Conservation (phyloP, 2,888 invertebrate species). For the Pollenia angustigena region DNA sequence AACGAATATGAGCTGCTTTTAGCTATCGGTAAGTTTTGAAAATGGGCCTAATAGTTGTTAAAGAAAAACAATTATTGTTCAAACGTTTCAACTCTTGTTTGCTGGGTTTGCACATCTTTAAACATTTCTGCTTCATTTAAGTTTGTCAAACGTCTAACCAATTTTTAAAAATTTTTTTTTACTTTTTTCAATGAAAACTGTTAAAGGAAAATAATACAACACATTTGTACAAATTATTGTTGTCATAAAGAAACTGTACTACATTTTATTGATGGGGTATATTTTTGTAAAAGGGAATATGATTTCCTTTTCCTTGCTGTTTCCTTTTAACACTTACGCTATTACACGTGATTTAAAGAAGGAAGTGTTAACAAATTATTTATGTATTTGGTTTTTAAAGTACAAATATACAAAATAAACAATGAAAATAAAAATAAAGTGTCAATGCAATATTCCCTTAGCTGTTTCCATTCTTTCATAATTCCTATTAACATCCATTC, state of each 20-base stretch:
- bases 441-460: too few species aligned
- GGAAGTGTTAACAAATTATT: neutral
- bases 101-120: neutral
- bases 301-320: neutral
- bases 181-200: neutral
- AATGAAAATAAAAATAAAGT: too few species aligned
- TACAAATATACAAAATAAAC: neutral
- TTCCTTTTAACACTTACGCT: too few species aligned
- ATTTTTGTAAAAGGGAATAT: neutral
- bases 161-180: neutral
- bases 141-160: slow-evolving; percentile 1
- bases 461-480: too few species aligned
- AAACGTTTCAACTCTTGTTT: too few species aligned
- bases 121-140: slow-evolving; percentile 25
- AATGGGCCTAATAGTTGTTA: too few species aligned
- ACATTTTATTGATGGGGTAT: neutral
- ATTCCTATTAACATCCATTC: too few species aligned
- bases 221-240: slow-evolving; percentile 4
- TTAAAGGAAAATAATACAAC: neutral
- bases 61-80: neutral
- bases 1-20: too few species aligned
- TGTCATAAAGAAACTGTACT: neutral
- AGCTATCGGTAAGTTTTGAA: too few species aligned
- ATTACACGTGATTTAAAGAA: too few species aligned
- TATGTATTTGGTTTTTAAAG: neutral